phyloP scores from a whole-genome alignment of 2,797 vertebrate genomes.

The Emydoidea blandingii region DNA sequence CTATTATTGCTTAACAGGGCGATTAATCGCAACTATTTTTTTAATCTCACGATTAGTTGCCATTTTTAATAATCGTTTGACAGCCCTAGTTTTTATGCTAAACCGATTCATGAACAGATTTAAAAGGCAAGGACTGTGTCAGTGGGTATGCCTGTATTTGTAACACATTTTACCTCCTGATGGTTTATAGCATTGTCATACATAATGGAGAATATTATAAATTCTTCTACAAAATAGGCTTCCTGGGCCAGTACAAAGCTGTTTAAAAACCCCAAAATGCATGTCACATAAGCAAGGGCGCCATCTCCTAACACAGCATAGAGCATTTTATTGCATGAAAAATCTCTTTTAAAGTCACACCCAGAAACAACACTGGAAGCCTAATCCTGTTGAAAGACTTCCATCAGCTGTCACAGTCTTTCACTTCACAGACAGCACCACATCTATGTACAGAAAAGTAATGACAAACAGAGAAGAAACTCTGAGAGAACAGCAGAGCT shows the following conservation, averaged over 20 bases:
- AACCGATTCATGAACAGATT: slow-evolving; percentile 48
- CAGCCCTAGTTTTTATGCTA: background rate
- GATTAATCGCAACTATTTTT: too few species aligned
- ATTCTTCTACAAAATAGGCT: slow-evolving; percentile 36
- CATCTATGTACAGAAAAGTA: background rate
- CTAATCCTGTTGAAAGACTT: background rate
- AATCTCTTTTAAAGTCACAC: background rate
- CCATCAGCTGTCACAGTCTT: background rate
- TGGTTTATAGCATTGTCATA: slow-evolving; percentile 33
- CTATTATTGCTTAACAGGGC: too few species aligned
- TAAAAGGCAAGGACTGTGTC: slow-evolving; percentile 30
- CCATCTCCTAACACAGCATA: background rate
- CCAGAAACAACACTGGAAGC: background rate
- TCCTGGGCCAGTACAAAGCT: slow-evolving; percentile 10
- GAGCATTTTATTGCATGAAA: background rate
- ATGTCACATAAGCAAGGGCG: background rate
- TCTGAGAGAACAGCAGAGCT: background rate
- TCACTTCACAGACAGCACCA: background rate
- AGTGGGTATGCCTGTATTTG: slow-evolving; percentile 20
- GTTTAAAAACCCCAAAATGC: background rate
- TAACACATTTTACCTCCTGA: slow-evolving; percentile 21
- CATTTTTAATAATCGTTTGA: too few species aligned
- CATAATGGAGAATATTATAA: slow-evolving; percentile 40
- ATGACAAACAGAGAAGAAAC: background rate
- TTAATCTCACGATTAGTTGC: too few species aligned